Evolutionary conservation across 1,140 invertebrate genomes (phyloP).

Genomic region (Brachionus paranguensis): DNA sequence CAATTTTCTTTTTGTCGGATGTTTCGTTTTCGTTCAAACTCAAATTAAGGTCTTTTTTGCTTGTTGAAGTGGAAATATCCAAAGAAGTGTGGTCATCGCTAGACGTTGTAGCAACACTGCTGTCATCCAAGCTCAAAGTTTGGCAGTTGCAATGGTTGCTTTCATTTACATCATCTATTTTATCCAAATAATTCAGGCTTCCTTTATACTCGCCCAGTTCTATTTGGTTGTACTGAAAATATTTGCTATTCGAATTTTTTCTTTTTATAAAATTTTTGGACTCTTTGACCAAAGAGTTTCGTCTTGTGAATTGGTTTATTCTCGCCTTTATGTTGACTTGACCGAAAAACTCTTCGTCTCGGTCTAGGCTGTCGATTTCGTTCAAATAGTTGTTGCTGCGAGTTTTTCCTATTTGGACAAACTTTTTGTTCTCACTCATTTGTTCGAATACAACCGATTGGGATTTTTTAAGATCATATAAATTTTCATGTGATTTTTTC

Average conservation of each 20-base stretch:
- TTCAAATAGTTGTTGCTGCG: constrained; percentile 1
- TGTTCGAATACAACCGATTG: background rate
- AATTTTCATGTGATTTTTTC: background rate
- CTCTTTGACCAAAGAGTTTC: constrained; percentile 2
- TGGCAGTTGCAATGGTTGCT: background rate
- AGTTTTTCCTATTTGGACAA: background rate
- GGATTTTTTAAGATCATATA: constrained; percentile 6
- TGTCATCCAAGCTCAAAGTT: background rate
- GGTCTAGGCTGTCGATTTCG: background rate
- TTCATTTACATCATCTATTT: constrained; percentile 1
- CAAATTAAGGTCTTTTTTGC: background rate
- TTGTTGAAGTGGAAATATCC: background rate
- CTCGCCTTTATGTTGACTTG: background rate
- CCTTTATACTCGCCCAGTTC: background rate
- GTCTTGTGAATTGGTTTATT: background rate
- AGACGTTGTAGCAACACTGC: background rate
- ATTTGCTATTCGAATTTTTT: background rate
- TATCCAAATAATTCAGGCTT: constrained; percentile 24
- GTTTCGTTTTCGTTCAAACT: background rate
- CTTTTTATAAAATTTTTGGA: background rate
- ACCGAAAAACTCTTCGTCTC: background rate
- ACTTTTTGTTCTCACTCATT: background rate
- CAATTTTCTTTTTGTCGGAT: background rate
- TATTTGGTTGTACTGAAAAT: background rate
- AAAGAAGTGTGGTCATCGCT: background rate